phyloP scores from a whole-genome alignment of 2,888 invertebrate genomes.

The Timema cristinae region DNA sequence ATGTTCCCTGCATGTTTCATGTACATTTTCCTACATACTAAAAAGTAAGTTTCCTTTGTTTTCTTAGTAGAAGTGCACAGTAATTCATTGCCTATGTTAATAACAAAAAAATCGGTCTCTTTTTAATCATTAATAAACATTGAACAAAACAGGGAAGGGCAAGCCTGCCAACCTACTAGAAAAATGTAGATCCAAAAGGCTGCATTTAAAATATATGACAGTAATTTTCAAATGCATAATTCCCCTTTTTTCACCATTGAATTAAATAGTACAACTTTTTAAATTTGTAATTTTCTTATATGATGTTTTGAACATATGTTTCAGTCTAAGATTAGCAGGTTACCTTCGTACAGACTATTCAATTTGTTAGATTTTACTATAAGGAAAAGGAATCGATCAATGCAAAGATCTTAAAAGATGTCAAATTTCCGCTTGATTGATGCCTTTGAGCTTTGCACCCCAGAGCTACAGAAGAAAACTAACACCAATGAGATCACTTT shows the following conservation, averaged over 20 bases:
- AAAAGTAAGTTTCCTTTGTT: not conserved
- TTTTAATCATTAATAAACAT: too few species aligned
- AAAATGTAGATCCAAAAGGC: too few species aligned
- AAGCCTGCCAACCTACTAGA: too few species aligned
- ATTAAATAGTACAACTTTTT: too few species aligned
- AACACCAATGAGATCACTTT: constrained; percentile 81
- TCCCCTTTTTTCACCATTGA: too few species aligned
- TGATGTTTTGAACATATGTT: constrained; percentile 39
- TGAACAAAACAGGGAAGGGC: too few species aligned
- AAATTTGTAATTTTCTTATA: too few species aligned
- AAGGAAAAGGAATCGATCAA: constrained; percentile 95
- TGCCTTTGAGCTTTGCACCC: constrained; percentile 87
- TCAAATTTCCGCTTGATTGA: constrained; percentile 96
- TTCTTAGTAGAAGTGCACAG: too few species aligned
- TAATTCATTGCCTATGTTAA: too few species aligned
- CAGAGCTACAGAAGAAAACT: constrained; percentile 82
- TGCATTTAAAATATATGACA: too few species aligned
- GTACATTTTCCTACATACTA: not conserved
- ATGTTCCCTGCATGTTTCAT: not conserved
- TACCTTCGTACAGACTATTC: constrained; percentile 94
- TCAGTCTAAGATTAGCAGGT: constrained; percentile 84
- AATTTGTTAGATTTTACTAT: constrained; percentile 96
- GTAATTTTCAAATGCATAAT: too few species aligned
- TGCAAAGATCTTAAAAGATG: constrained; percentile 95
- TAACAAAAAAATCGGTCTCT: too few species aligned